phyloP scores from a whole-genome alignment of 2,113 vertebrate species.

The Pollachius pollachius region DNA sequence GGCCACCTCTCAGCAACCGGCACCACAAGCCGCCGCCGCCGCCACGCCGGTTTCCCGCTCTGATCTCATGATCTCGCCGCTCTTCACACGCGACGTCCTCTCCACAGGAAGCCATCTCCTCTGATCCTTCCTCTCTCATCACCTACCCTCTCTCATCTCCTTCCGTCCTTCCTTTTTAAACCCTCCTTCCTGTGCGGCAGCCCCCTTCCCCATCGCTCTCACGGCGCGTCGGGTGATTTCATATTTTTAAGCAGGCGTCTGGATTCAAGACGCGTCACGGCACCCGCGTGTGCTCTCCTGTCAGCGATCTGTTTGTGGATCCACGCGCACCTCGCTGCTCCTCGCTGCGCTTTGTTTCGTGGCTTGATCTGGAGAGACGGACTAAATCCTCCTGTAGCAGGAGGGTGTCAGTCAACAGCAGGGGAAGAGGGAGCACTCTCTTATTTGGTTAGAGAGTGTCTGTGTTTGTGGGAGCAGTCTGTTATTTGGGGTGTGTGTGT shows the following conservation, averaged over 20 bases:
- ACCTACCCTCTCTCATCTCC: conserved; percentile 34
- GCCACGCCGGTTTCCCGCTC: too few relatives aligned
- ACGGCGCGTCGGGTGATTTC: neutral
- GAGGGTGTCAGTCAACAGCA: conserved; percentile 38
- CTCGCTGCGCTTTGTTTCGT: conserved; percentile 46
- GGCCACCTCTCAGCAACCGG: too few relatives aligned
- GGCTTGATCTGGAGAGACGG: conserved; percentile 41
- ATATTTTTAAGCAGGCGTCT: conserved; percentile 23
- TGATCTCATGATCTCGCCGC: conserved; percentile 36
- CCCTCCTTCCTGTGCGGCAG: too few relatives aligned
- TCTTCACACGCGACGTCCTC: conserved; percentile 39
- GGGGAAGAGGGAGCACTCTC: too few relatives aligned
- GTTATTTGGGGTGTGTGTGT: too few relatives aligned
- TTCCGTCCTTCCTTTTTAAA: too few relatives aligned
- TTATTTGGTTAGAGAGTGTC: too few relatives aligned
- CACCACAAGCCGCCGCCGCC: too few relatives aligned
- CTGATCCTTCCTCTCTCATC: conserved; percentile 22
- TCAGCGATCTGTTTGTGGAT: conserved; percentile 39
- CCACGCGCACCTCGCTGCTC: conserved; percentile 29
- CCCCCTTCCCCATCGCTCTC: too few relatives aligned
- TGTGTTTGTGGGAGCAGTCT: too few relatives aligned
- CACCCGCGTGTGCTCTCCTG: conserved; percentile 35
- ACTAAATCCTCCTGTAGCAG: conserved; percentile 51
- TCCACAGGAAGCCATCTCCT: neutral
- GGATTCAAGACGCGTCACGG: conserved; percentile 24